Conservation (phyloP, 2,113 vertebrate species). For the Scomber colias region DNA sequence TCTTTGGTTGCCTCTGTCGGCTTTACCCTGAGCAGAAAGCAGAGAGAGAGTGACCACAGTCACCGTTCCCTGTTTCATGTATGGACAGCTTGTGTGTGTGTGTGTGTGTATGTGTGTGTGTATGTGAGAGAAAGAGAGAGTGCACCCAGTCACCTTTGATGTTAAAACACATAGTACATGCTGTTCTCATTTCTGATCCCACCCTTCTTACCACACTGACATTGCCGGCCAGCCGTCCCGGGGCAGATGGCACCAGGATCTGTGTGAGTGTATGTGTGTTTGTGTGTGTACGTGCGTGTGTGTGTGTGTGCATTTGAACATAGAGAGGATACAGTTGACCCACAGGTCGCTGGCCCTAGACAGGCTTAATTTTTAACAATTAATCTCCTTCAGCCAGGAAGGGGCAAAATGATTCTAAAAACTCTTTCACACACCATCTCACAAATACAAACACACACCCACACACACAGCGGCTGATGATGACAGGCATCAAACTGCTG, state of each 20-base stretch:
- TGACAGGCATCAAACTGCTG: slow-evolving; percentile 48
- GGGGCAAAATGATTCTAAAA: slow-evolving; percentile 61
- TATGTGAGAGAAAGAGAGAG: slow-evolving; percentile 6
- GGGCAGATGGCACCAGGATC: slow-evolving; percentile 78
- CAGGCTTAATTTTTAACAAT: slow-evolving; percentile 84
- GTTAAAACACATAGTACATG: slow-evolving; percentile 79
- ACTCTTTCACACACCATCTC: slow-evolving; percentile 45
- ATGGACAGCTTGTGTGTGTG: slow-evolving; percentile 63
- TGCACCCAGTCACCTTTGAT: slow-evolving; percentile 75
- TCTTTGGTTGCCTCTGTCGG: slow-evolving; percentile 72
- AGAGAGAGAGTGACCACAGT: slow-evolving; percentile 69
- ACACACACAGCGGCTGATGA: slow-evolving; percentile 29
- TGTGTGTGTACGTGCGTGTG: slow-evolving; percentile 37
- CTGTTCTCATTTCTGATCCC: slow-evolving; percentile 79
- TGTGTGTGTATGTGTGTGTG: slow-evolving; percentile 37
- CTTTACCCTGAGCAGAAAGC: slow-evolving; percentile 62
- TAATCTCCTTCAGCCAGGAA: slow-evolving; percentile 79
- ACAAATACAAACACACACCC: slow-evolving; percentile 37
- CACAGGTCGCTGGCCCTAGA: slow-evolving; percentile 75
- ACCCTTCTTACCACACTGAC: slow-evolving; percentile 64
- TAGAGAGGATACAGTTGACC: slow-evolving; percentile 72
- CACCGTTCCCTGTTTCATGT: slow-evolving; percentile 55
- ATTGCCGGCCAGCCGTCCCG: slow-evolving; percentile 56
- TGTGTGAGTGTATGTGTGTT: slow-evolving; percentile 38
- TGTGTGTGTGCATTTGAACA: slow-evolving; percentile 56